phyloP scores from a whole-genome alignment of 23 tunicate species.

The Clavelina lepadiformis region DNA sequence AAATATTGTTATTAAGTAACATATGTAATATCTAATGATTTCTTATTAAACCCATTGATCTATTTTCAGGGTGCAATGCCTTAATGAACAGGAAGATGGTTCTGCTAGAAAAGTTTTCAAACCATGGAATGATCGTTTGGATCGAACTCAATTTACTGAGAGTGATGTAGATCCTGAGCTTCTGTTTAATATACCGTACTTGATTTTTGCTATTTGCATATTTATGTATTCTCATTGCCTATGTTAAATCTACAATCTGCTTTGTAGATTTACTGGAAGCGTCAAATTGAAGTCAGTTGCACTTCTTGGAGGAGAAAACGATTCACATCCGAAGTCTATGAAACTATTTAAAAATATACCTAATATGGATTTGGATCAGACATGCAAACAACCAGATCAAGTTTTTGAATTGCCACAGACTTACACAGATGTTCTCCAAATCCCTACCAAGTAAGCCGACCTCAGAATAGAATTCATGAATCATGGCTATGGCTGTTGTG shows the following conservation, averaged over 20 bases:
- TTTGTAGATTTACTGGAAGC: slow-evolving; percentile 69
- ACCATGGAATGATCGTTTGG: slow-evolving; percentile 80
- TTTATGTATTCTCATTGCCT: no score
- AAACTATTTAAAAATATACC: slow-evolving; percentile 82
- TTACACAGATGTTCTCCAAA: slow-evolving; percentile 53
- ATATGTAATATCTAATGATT: no score
- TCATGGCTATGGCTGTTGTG: not conserved
- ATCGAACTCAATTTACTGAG: slow-evolving; percentile 63
- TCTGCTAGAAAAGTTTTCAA: slow-evolving; percentile 80
- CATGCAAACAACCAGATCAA: slow-evolving; percentile 70
- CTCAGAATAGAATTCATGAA: not conserved
- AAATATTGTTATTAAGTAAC: no score
- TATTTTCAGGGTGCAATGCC: slow-evolving; percentile 47
- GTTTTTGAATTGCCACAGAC: slow-evolving; percentile 49
- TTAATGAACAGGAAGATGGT: slow-evolving; percentile 82
- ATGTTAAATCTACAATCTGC: not conserved
- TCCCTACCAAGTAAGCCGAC: slow-evolving; percentile 53
- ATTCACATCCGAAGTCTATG: slow-evolving; percentile 64
- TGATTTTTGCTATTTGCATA: not conserved
- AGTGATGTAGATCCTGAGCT: slow-evolving; percentile 94
- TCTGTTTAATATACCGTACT: slow-evolving; percentile 86
- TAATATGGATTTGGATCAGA: slow-evolving; percentile 76
- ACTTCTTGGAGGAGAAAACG: slow-evolving; percentile 86
- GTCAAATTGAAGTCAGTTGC: slow-evolving; percentile 89
- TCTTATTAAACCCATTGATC: not conserved